Evolutionary conservation across 2,888 invertebrate genomes (phyloP), one percentile per base, ranked within the genome.

Genomic region (Dicyrtoma fusca): DNA sequence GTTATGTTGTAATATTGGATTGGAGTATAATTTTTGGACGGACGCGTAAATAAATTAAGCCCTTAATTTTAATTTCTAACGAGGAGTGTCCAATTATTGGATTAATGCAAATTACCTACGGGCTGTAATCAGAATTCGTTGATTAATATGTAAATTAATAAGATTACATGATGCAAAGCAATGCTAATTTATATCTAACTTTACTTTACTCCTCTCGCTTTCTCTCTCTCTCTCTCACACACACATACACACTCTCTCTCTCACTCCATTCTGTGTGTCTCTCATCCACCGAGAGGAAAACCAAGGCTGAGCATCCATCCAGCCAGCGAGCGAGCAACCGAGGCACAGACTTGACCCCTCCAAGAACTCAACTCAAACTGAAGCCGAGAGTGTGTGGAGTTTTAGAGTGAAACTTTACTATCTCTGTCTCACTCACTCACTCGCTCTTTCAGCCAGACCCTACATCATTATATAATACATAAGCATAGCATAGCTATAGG

Each of bases 111-210:
- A 80, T 80, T 80, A 80, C 77, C 79, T 79, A 73, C 76, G 77
- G 77, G 75, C 80, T 78, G 75, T 80, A 80, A 80, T 80, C 80
- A 80, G 80, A 79, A 80, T 80, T 78, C 79, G 73, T 79, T 79
- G 79, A 80, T 80, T 80, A 80, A 80, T 80, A 80, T 80, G 80
- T 78, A 80, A 80, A 80, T 80, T 80, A 80, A 80, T 80, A 79
- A 80, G 79, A 80, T 80, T 79, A 80, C 80, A 79, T 78, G 79
- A 80, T 79, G 80, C 80, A 80, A 77, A 79, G 79, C 80, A 79
- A 80, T 80, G 80, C 80, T 80, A 80, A 80, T 80, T 80, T 79
- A 80, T 80, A 77, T 80, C 79, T 75, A 78, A 76, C 76, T 78
- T 76, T 77, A 72, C 44, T 21, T 21, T 44, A 42, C 26, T 45